Base-by-base conservation (phyloP, 2,888 invertebrate species). In the Drosophila meridionalis region DNA sequence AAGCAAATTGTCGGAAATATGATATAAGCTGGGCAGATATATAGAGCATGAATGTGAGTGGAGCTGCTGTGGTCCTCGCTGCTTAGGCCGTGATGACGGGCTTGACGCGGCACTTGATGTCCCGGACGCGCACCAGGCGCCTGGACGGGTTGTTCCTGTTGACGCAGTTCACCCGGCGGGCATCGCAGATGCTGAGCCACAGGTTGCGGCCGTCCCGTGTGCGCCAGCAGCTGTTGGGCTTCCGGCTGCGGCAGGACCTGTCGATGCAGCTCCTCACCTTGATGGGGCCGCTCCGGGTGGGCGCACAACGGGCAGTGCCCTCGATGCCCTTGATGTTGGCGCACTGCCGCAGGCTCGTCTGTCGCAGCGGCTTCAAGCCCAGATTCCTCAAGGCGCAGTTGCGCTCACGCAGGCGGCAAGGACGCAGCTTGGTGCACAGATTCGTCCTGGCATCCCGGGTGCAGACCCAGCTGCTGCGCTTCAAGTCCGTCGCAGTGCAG, bases 171-270 rank as follows among this genome's bases (percentile, higher is more conserved):
- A 69, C 59, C 14, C 76, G 75, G 32, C 50, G 53, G n/a, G 88
- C 78, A 50, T 84, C 82, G 60, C 91, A 91, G 2, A 58, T 45
- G 47, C 84, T 90, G 57, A 91, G 56, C 45, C 87, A 58, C 0
- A 77, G 70, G 48, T 63, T 83, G 53, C 69, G 76, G 12, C 80
- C 79, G 5, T 73, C 63, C 4, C 32, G 66, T 34, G 75, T 77
- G 32, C 77, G 62, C 76, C 85, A 88, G 78, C 91, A 91, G 42
- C 48, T 66, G 67, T 80, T 65, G 4, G 76, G 43, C 6, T 42
- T 11, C 55, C 71, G 69, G 26, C 8, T 3, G 14, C 0, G 7
- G 64, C 77, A 77, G n/a, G 47, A 7, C 32, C 12, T 61, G 20
- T 20, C 40, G 6, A 12, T 4, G 62, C 79, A 70, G 8, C 52